A percentile compares a stretch with the other conserved stretches of the same genome.
phyloP scores from a whole-genome alignment of 92 coral and sea anemone species.

The Palythoa heliodiscus region DNA sequence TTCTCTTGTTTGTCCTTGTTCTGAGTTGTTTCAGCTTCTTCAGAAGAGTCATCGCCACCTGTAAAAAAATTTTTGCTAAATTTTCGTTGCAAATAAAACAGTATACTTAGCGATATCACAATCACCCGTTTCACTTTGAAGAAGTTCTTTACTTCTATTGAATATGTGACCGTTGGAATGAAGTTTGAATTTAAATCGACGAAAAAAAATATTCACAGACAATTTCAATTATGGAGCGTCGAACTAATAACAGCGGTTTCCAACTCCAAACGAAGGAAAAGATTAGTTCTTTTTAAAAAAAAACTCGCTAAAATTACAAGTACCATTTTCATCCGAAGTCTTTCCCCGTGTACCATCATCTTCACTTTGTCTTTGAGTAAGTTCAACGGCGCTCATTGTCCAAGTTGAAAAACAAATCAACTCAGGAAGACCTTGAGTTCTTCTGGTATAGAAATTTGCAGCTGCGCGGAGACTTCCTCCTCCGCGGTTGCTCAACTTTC shows the following conservation, averaged over 20 bases:
- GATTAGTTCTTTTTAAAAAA: not conserved
- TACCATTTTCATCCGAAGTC: constrained; percentile 32
- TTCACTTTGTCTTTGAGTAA: not conserved
- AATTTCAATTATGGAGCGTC: not conserved
- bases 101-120: constrained; percentile 7
- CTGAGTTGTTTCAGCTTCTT: constrained; percentile 30
- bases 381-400: constrained; percentile 36
- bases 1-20: constrained; percentile 40
- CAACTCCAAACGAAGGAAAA: not conserved
- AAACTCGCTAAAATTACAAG: not conserved
- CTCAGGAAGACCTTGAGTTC: not conserved
- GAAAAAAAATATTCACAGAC: not conserved
- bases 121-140: not conserved
- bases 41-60: constrained; percentile 34
- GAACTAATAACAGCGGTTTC: not conserved
- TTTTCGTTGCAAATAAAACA: not conserved
- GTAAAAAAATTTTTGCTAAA: not conserved
- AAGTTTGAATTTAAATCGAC: not conserved
- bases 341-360: constrained; percentile 35
- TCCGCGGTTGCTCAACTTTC: no score
- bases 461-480: constrained; percentile 21
- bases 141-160: not conserved
- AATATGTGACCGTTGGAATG: constrained; percentile 27
- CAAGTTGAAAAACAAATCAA: not conserved
- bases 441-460: constrained; percentile 29